These are phyloP conservation scores for Heliconius himera DNA, from an alignment of 1,140 invertebrate species.

Conservation along the genomic window DNA sequence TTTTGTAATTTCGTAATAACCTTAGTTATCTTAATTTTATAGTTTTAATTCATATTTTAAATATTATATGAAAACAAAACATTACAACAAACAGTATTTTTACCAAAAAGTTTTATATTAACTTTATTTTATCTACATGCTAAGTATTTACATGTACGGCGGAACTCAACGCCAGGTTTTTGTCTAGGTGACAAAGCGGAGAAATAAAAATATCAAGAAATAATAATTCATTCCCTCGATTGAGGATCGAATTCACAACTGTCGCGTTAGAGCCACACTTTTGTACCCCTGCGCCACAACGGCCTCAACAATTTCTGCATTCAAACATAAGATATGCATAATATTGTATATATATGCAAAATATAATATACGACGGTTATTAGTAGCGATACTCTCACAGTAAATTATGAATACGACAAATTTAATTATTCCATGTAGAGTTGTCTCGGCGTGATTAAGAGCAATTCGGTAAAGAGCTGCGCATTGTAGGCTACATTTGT, in stretches of 20 bases:
- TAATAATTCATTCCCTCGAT: too few species aligned
- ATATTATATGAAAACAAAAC: background rate
- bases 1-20: background rate
- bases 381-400: constrained; percentile 8
- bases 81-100: too few species aligned
- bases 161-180: too few species aligned
- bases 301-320: background rate
- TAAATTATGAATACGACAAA: constrained; percentile 28
- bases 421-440: constrained; percentile 41
- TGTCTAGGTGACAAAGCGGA: too few species aligned
- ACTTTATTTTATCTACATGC: background rate
- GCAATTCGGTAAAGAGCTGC: constrained; percentile 31
- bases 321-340: background rate
- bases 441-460: constrained; percentile 42
- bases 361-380: constrained; percentile 12
- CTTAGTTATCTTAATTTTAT: background rate
- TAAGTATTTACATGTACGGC: too few species aligned
- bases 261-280: too few species aligned
- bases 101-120: background rate
- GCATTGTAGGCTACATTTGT: constrained; percentile 28
- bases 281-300: too few species aligned
- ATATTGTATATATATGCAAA: background rate
- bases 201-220: too few species aligned
- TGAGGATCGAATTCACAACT: too few species aligned
- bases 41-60: background rate